These are phyloP conservation scores for Etia nguti DNA, from an alignment of 2,113 vertebrate species.

Conservation along the genomic window DNA sequence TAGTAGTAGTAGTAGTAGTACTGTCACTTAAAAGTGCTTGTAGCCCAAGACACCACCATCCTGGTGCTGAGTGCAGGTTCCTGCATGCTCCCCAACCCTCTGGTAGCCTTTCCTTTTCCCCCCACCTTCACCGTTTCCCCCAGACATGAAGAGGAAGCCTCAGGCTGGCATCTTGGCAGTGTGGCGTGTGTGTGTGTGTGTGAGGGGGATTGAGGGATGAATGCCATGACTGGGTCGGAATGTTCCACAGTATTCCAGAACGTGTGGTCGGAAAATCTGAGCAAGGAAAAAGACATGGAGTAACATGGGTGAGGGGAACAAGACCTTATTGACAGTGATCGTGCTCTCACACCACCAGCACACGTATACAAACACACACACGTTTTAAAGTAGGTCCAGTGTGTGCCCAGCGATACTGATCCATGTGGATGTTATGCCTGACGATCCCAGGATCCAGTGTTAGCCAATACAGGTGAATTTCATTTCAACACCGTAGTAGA, in stretches of 20 bases:
- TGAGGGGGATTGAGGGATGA: constrained; percentile 69
- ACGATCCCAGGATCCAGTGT: neutral
- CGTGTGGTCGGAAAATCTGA: constrained; percentile 86
- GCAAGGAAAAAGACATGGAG: constrained; percentile 53
- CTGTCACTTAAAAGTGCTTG: neutral
- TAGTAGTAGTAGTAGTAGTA: no score
- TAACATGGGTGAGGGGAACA: constrained; percentile 81
- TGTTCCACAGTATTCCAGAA: constrained; percentile 80
- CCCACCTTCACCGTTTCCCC: constrained; percentile 69
- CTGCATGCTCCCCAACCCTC: neutral
- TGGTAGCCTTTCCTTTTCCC: constrained; percentile 7
- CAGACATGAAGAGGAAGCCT: constrained; percentile 76
- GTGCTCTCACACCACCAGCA: neutral
- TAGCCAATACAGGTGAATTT: neutral
- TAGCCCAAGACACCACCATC: neutral
- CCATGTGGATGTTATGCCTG: constrained; percentile 5
- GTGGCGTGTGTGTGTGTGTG: neutral
- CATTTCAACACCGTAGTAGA: neutral
- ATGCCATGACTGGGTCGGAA: constrained; percentile 82
- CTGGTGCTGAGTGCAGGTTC: neutral
- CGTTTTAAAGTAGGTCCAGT: neutral
- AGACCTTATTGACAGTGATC: constrained; percentile 80
- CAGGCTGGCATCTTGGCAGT: neutral
- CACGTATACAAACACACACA: neutral
- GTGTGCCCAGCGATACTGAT: neutral